Conservation (phyloP, 1,140 invertebrate genomes). For the Gonioctena quinquepunctata region DNA sequence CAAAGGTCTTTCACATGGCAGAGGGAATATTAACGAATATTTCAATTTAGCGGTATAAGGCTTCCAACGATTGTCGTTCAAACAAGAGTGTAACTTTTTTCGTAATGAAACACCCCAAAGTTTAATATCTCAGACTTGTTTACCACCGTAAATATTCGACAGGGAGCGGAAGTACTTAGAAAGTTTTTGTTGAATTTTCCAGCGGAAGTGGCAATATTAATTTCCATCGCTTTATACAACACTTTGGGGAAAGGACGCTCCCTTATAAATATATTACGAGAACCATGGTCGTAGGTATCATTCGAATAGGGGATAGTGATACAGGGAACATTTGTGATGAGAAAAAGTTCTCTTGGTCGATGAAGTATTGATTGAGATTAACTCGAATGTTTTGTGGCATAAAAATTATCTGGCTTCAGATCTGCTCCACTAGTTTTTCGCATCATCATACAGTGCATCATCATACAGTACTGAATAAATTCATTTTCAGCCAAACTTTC, state of each 20-base stretch:
- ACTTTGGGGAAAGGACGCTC: slow-evolving; percentile 2
- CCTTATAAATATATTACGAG: neutral
- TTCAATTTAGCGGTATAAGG: neutral
- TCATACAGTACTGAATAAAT: too few species aligned
- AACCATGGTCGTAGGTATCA: neutral
- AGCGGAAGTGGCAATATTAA: slow-evolving; percentile 16
- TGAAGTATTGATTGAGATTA: too few species aligned
- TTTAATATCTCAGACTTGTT: slow-evolving; percentile 12
- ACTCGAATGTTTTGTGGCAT: too few species aligned
- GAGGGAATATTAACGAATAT: neutral
- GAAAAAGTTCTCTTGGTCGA: too few species aligned
- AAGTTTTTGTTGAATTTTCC: slow-evolving; percentile 16
- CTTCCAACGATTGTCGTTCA: neutral
- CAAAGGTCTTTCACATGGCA: too few species aligned
- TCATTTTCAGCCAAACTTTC: too few species aligned
- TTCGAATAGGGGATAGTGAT: neutral
- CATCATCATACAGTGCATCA: too few species aligned
- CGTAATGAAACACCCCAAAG: neutral
- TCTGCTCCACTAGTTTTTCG: too few species aligned
- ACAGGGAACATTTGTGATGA: too few species aligned
- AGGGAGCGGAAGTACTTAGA: slow-evolving; percentile 12
- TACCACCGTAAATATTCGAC: slow-evolving; percentile 11
- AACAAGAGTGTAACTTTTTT: neutral
- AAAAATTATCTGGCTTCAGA: too few species aligned
- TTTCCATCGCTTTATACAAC: slow-evolving; percentile 15